Base-by-base conservation (phyloP, 2,113 vertebrate species). In the Petrocephalus microphthalmus region DNA sequence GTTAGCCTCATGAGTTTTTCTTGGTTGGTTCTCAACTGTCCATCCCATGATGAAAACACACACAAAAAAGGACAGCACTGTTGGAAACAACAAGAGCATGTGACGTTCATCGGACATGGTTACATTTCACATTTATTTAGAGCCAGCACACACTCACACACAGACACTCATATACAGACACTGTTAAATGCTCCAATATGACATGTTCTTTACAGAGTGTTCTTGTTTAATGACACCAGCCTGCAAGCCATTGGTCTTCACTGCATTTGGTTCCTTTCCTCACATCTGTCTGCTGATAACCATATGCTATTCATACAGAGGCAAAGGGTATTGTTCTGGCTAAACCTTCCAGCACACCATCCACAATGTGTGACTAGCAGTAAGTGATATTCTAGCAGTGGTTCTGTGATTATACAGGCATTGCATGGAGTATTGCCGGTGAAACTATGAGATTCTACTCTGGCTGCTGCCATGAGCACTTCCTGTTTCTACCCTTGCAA, bases 11-110 rank as follows among this genome's bases (percentile, higher is more conserved):
- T 52, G 56, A 20, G 20, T 67, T 88, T 51, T 67, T 67, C 51
- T 85, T 85, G 22, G 83, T 85, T 85, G n/a, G 45, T 71, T 89
- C 47, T 74, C 25, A 52, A 42, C 56, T 37, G 45, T n/a, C 42
- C 49, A 47, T 74, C 60, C 45, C 29, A 85, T 54, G 82, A 88
- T 71, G 82, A 67, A 89, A 89, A 85, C 83, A 89, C n/a, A 51
- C n/a, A n/a, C n/a, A n/a, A n/a, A n/a, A n/a, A n/a, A 71, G 88
- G 60, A 19, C 45, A 37, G 45, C 19, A 74, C 42, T 84, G 78
- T 84, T 42, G 29, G 42, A 37, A 64, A 88, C 22, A 88, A 84
- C 82, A 37, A 84, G 22, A 84, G 49, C 81, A 88, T 64, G 42
- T 84, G 56, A 84, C 53, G 60, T 86, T 47, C 53, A 64, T 86